A percentile compares a stretch with the other conserved stretches of the same genome.
Evolutionary conservation across 2,113 vertebrate genomes (phyloP).

Genomic region (Seriola dumerili): DNA sequence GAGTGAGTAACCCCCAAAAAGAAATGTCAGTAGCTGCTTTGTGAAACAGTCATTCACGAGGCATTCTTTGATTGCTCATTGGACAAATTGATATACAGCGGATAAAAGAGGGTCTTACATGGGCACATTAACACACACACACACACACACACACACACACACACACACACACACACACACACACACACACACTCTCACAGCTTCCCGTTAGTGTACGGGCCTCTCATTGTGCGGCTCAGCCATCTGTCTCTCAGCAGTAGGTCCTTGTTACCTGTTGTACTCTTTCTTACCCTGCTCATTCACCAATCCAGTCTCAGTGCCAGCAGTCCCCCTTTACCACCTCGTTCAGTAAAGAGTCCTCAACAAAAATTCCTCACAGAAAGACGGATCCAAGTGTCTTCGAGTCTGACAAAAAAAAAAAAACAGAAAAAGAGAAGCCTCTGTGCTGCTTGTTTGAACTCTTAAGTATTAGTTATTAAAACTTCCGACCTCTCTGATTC

Average conservation of each 20-base stretch:
- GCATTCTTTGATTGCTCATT: conserved; percentile 67
- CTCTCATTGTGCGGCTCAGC: conserved; percentile 77
- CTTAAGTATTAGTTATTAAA: conserved; percentile 41
- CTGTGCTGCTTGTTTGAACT: conserved; percentile 45
- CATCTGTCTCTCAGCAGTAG: conserved; percentile 83
- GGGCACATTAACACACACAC: conserved; percentile 24
- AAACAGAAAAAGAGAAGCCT: conserved; percentile 24
- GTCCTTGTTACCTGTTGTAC: conserved; percentile 84
- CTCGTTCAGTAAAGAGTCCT: conserved; percentile 52
- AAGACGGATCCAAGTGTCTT: conserved; percentile 50
- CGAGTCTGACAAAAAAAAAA: conserved; percentile 22
- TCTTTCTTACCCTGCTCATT: conserved; percentile 76
- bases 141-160: conserved; percentile 7
- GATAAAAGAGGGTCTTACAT: conserved; percentile 60
- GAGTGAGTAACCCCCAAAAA: conserved; percentile 48
- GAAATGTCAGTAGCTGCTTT: conserved; percentile 62
- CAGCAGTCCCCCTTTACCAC: conserved; percentile 64
- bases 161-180: conserved; percentile 2
- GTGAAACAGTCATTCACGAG: conserved; percentile 67
- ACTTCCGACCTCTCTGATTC: conserved; percentile 13
- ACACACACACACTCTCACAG: conserved; percentile 11
- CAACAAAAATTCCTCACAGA: conserved; percentile 62
- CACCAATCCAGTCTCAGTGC: conserved; percentile 62
- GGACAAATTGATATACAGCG: conserved; percentile 70
- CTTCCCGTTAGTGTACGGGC: conserved; percentile 63